These are phyloP conservation scores for Proctacanthus coquilletti DNA, from an alignment of 1,140 invertebrate genomes.

Conservation along the genomic window DNA sequence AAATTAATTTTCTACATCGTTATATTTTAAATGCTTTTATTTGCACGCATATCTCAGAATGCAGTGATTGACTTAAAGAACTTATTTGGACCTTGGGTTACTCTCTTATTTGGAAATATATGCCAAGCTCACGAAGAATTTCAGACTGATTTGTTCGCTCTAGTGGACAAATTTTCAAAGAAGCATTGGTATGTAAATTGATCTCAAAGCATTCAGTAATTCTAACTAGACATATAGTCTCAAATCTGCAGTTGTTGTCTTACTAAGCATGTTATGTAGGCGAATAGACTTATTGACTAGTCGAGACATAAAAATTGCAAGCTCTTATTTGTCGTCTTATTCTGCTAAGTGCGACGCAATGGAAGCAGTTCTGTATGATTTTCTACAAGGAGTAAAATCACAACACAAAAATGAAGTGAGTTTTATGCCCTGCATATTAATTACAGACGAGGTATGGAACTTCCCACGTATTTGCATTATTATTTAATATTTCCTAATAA, in stretches of 20 bases:
- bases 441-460: conserved; percentile 19
- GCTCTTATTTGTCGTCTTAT: not conserved
- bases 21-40: too few relatives aligned
- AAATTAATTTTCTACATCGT: not conserved
- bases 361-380: not conserved
- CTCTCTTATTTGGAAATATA: not conserved
- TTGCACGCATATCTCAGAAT: too few relatives aligned
- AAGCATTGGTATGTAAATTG: not conserved
- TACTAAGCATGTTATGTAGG: not conserved
- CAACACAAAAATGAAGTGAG: not conserved
- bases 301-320: not conserved
- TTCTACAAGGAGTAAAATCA: not conserved
- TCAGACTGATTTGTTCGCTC: not conserved
- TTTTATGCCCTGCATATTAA: conserved; percentile 15
- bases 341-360: not conserved
- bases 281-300: not conserved
- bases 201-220: not conserved
- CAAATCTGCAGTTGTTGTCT: not conserved
- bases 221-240: not conserved
- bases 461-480: not conserved
- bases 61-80: not conserved
- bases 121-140: too few relatives aligned
- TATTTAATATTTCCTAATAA: not conserved
- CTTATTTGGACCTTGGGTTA: not conserved
- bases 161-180: not conserved